A percentile compares a stretch with the other conserved stretches of the same genome.
phyloP scores from a whole-genome alignment of 2,797 vertebrate species.

The Numenius phaeopus region DNA sequence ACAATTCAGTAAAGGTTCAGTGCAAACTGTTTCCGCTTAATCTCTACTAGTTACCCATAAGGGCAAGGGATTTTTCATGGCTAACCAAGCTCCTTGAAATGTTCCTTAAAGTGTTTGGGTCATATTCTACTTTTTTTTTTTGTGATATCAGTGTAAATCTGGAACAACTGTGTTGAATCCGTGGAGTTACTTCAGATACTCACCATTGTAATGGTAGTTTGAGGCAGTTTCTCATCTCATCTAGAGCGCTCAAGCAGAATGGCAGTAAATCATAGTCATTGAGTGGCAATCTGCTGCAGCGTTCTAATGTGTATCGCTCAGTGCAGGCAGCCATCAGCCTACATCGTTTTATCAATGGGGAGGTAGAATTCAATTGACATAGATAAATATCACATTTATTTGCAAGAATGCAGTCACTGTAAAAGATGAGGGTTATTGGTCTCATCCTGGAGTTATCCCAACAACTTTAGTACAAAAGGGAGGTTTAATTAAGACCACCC shows the following conservation, averaged over 20 bases:
- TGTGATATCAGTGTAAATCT: not conserved
- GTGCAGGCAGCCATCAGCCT: not conserved
- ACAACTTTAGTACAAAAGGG: not conserved
- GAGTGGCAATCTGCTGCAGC: not conserved
- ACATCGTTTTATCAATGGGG: not conserved
- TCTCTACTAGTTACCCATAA: not conserved
- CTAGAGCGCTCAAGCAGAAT: not conserved
- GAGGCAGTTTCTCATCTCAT: not conserved
- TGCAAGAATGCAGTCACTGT: not conserved
- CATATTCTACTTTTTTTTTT: not conserved
- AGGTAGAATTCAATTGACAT: not conserved
- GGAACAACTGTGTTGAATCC: not conserved
- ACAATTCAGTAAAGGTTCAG: not conserved
- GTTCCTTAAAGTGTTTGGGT: not conserved
- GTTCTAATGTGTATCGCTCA: rapidly evolving
- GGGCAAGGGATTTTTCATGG: not conserved
- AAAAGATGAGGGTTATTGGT: not conserved
- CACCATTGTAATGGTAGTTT: not conserved
- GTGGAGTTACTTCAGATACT: not conserved
- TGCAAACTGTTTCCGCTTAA: not conserved
- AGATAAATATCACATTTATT: not conserved
- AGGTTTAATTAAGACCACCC: not conserved
- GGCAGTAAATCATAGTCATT: conserved; percentile 29
- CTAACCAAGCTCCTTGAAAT: not conserved
- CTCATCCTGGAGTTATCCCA: not conserved